Conservation (phyloP, 2,888 invertebrate species). For the Orchesella flavescens region DNA sequence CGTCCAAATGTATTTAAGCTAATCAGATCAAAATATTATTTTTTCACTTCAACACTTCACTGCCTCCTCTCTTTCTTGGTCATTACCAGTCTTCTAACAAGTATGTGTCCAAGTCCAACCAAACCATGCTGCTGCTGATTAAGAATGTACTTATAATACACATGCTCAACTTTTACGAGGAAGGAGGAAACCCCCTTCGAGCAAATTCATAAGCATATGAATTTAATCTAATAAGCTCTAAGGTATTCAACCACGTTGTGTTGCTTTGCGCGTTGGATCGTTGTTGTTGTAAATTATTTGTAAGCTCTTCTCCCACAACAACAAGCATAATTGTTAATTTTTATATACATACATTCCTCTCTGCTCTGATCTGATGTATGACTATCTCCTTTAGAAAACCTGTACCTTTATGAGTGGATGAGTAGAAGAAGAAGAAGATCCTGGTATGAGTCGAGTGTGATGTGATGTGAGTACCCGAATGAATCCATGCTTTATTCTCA, state of each 20-base stretch:
- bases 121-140: background rate
- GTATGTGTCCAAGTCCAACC: background rate
- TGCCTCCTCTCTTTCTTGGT: background rate
- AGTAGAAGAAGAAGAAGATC: background rate
- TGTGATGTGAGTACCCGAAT: too few relatives aligned
- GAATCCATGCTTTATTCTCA: too few relatives aligned
- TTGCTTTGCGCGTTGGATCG: too few relatives aligned
- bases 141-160: conserved; percentile 6
- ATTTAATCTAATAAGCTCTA: background rate
- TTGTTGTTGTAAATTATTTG: too few relatives aligned
- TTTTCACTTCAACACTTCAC: conserved; percentile 43
- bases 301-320: background rate
- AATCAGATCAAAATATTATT: conserved; percentile 46
- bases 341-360: background rate
- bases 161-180: conserved; percentile 39
- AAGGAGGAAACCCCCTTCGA: conserved; percentile 53
- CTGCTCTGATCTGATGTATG: too few relatives aligned
- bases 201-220: conserved; percentile 32
- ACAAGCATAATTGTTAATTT: background rate
- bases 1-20: conserved; percentile 21
- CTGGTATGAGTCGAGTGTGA: background rate
- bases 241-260: too few relatives aligned
- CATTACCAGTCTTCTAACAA: too few relatives aligned
- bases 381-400: background rate
- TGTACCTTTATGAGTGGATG: too few relatives aligned